A percentile compares a stretch with the other conserved stretches of the same genome.
phyloP scores from a whole-genome alignment of 2,797 vertebrate genomes.

The Parambassis ranga region DNA sequence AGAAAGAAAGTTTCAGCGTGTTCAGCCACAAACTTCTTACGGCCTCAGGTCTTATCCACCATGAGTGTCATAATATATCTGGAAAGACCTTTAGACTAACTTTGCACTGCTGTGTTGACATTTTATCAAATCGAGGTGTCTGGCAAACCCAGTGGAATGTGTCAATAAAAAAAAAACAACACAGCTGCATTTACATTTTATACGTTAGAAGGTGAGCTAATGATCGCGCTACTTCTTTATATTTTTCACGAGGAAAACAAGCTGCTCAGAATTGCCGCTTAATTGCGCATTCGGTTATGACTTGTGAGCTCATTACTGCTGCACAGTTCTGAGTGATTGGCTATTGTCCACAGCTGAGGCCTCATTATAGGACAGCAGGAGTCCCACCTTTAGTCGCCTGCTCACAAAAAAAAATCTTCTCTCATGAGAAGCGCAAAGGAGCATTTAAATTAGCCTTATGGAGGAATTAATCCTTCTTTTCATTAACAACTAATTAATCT shows the following conservation, averaged over 20 bases:
- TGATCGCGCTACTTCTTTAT: background rate
- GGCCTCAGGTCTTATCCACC: background rate
- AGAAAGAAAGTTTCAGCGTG: slow-evolving; percentile 42
- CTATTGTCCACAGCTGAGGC: slow-evolving; percentile 46
- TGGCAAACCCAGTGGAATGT: slow-evolving; percentile 27
- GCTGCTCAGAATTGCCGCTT: slow-evolving; percentile 5
- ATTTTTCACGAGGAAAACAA: slow-evolving; percentile 18
- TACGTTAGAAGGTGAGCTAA: slow-evolving; percentile 14
- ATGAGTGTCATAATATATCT: slow-evolving; percentile 39
- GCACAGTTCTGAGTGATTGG: slow-evolving; percentile 35
- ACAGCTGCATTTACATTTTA: background rate
- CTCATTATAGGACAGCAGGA: slow-evolving; percentile 27
- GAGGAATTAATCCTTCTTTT: slow-evolving; percentile 66
- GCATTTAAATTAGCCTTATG: slow-evolving; percentile 55
- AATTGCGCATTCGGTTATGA: slow-evolving; percentile 23
- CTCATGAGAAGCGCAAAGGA: slow-evolving; percentile 33
- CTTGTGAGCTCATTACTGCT: slow-evolving; percentile 19
- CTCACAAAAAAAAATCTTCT: slow-evolving; percentile 16
- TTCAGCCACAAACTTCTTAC: slow-evolving; percentile 33
- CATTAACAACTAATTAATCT: slow-evolving; percentile 66
- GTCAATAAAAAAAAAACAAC: slow-evolving; percentile 16
- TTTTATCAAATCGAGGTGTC: slow-evolving; percentile 32
- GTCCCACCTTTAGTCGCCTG: slow-evolving; percentile 24
- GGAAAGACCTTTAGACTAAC: slow-evolving; percentile 37
- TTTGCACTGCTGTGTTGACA: slow-evolving; percentile 39